These are phyloP conservation scores for Lamellibrachia luymesi DNA, from an alignment of 1,140 invertebrate species.

Conservation along the genomic window DNA sequence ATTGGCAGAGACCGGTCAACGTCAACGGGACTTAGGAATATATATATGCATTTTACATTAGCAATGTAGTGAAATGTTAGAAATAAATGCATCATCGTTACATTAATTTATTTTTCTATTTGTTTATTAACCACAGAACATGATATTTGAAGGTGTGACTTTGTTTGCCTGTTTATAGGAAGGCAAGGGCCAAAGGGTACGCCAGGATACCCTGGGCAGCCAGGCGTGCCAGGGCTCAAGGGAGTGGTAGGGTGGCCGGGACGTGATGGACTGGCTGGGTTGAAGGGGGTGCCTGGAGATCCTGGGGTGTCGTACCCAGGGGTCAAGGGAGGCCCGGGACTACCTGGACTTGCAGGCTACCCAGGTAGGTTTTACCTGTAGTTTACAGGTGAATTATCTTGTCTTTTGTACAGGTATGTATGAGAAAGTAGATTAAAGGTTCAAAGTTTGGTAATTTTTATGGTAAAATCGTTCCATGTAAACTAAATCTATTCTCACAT, in stretches of 20 bases:
- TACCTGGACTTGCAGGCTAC: conserved; percentile 29
- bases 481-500: too few species aligned
- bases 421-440: too few species aligned
- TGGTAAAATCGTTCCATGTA: too few species aligned
- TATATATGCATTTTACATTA: too few species aligned
- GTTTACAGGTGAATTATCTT: not conserved
- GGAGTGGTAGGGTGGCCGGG: conserved; percentile 80
- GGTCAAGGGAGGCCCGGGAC: conserved; percentile 32
- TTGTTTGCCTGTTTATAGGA: not conserved
- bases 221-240: conserved; percentile 64
- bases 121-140: too few species aligned
- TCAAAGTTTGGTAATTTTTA: too few species aligned
- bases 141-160: too few species aligned
- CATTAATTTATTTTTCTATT: too few species aligned
- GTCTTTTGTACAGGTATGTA: conserved; percentile 43
- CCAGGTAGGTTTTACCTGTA: conserved; percentile 24
- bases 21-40: too few species aligned
- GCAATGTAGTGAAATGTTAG: too few species aligned
- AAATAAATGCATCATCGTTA: too few species aligned
- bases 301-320: conserved; percentile 24
- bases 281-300: conserved; percentile 26
- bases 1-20: too few species aligned
- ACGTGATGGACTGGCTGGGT: conserved; percentile 69
- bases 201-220: conserved; percentile 24
- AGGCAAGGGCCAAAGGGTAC: not conserved